Evolutionary conservation across 2,113 vertebrate species (phyloP), one percentile per base, ranked within the genome.

Genomic region (Pantherophis guttatus): DNA sequence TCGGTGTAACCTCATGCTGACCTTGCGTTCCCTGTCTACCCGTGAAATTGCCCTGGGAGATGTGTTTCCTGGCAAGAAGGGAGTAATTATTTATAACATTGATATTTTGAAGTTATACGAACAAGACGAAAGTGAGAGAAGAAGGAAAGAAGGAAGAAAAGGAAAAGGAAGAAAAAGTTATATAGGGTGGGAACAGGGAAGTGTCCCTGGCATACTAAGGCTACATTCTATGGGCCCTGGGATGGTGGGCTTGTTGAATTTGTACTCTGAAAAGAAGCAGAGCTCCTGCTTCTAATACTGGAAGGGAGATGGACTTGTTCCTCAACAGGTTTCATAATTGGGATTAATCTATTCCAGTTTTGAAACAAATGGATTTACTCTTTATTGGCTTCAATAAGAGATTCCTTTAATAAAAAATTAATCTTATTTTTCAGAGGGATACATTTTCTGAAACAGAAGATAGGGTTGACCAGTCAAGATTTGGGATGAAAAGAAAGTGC

Each of bases 31-130:
- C 94, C 99, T 98, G 98, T 99, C 99, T 85, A 98, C 98, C 96
- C 99, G 98, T 54, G 99, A 99, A 97, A 99, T 98, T n/a, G 98
- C 99, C 96, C 99, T 98, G 92, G 99, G 99, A 90, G 99, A 99
- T 0, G 99, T 99, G 97, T 99, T 99, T 94, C 99, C 99, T 99
- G 65, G 54, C 0, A 26, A 53, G 26, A n/a, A 13, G 23, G 88
- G 29, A 33, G 7, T 10, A 53, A 65, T 81, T 81, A 92, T 48
- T 88, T 15, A 65, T 89, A 89, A 85, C 4, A 44, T 2, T 3
- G 29, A 52, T 52, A 21, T 24, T 59, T 86, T 86, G 29, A 8
- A 52, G 44, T 50, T 86, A 85, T 26, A 50, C 12, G 50, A n/a
- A 33, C n/a, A 19, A 15, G 23, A n/a, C 0, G 15, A 29, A 50